Percentiles rank a stretch among this genome's conserved stretches.
phyloP scores from a whole-genome alignment of 2,888 invertebrate genomes.

The Exephanes ischioxanthus region DNA sequence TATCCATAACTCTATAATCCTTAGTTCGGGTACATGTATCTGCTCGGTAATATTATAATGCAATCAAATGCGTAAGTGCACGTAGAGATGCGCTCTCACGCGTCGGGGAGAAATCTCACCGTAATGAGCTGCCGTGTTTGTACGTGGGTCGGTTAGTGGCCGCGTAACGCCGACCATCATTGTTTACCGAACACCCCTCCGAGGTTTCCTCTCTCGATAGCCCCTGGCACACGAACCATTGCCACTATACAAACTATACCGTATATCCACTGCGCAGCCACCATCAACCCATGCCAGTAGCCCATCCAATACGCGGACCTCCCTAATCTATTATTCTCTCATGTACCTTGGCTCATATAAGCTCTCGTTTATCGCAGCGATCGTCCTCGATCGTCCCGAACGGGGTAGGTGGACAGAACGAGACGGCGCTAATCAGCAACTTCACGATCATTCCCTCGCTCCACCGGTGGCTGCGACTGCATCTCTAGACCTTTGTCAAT shows the following conservation, averaged over 20 bases:
- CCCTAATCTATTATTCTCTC: slow-evolving; percentile 82
- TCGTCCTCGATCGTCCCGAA: slow-evolving; percentile 69
- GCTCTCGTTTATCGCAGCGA: slow-evolving; percentile 77
- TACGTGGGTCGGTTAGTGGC: slow-evolving; percentile 76
- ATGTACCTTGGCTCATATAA: slow-evolving; percentile 79
- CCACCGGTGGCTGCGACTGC: slow-evolving; percentile 50
- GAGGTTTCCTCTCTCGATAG: slow-evolving; percentile 54
- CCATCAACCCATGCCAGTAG: slow-evolving; percentile 53
- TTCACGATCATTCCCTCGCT: slow-evolving; percentile 63
- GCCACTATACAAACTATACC: slow-evolving; percentile 26
- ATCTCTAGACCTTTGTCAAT: slow-evolving; percentile 52
- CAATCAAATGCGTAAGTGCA: slow-evolving; percentile 79
- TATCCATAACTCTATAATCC: slow-evolving; percentile 30
- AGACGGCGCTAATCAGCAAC: slow-evolving; percentile 80
- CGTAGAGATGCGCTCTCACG: slow-evolving; percentile 77
- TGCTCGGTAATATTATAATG: slow-evolving; percentile 80
- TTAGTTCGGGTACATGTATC: not conserved
- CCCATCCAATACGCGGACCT: slow-evolving; percentile 30
- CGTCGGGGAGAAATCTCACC: slow-evolving; percentile 70
- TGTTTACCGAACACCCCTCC: slow-evolving; percentile 76
- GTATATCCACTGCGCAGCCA: slow-evolving; percentile 11
- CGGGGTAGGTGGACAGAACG: slow-evolving; percentile 77
- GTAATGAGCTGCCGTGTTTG: slow-evolving; percentile 83
- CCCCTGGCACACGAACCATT: slow-evolving; percentile 48
- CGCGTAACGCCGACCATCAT: slow-evolving; percentile 80